Conservation (phyloP, 1,140 invertebrate species). For the Lepidostoma basale region DNA sequence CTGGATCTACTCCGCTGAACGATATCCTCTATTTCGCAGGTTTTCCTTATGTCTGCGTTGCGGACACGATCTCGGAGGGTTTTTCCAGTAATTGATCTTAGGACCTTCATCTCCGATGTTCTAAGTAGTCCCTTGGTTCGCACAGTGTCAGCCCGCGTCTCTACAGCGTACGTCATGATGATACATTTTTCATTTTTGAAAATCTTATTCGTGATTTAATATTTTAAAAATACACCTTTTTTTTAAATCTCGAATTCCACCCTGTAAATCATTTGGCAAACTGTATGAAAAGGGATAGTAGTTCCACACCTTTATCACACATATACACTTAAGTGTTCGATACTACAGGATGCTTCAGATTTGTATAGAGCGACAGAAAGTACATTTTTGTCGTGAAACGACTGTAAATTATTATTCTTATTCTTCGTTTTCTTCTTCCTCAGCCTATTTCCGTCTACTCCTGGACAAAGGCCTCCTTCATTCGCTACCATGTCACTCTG, state of each 20-base stretch:
- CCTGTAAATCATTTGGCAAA: slow-evolving; percentile 40
- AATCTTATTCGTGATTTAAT: background rate
- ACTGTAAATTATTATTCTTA: background rate
- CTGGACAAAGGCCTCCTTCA: too few species aligned
- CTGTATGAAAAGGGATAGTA: slow-evolving; percentile 38
- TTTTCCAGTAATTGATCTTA: too few species aligned
- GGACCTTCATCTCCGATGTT: too few species aligned
- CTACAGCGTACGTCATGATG: background rate
- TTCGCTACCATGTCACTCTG: too few species aligned
- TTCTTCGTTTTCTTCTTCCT: background rate
- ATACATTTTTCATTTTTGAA: background rate
- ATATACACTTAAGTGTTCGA: slow-evolving; percentile 26
- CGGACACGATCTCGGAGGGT: too few species aligned
- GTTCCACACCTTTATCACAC: slow-evolving; percentile 36
- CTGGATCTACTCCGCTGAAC: background rate
- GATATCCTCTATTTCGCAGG: background rate
- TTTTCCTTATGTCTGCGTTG: too few species aligned
- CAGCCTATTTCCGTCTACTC: too few species aligned
- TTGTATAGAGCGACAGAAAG: too few species aligned
- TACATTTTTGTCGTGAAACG: background rate
- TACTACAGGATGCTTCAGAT: slow-evolving; percentile 29
- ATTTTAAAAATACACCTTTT: background rate
- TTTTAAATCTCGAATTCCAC: background rate
- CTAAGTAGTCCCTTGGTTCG: too few species aligned
- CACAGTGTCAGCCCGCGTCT: too few species aligned